phyloP scores from a whole-genome alignment of 2,888 invertebrate species.

The Thymelicus sylvestris region DNA sequence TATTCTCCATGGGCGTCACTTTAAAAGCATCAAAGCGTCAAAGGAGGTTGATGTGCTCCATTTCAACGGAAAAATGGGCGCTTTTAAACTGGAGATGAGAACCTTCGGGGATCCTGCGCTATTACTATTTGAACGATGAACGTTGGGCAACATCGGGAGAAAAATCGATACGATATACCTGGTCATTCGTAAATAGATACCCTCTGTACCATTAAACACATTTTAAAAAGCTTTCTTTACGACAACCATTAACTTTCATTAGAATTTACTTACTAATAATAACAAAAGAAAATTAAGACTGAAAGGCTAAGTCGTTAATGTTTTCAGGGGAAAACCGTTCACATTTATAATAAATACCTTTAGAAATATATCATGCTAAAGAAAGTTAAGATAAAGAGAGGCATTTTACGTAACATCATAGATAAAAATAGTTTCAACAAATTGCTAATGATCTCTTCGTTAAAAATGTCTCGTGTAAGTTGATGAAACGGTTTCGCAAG shows the following conservation, averaged over 20 bases:
- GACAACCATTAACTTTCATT: not conserved
- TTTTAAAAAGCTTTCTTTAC: too few species aligned
- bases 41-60: conserved; percentile 65
- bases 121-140: not conserved
- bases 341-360: not conserved
- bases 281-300: not conserved
- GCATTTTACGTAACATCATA: conserved; percentile 16
- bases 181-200: too few species aligned
- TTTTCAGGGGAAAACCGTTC: not conserved
- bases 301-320: not conserved
- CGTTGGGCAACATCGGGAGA: not conserved
- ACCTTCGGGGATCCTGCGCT: conserved; percentile 44
- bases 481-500: conserved; percentile 60
- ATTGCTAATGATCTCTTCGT: conserved; percentile 44
- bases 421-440: conserved; percentile 24
- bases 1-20: conserved; percentile 45
- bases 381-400: not conserved
- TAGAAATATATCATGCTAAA: not conserved
- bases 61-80: conserved; percentile 68
- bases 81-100: conserved; percentile 77
- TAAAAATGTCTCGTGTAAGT: conserved; percentile 53
- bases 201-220: too few species aligned
- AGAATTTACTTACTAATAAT: not conserved
- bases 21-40: conserved; percentile 67
- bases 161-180: too few species aligned